Base-by-base conservation (phyloP, 30 jellyfish, hydroid and myxozoan genomes). In the Hydractinia symbiolongicarpus region DNA sequence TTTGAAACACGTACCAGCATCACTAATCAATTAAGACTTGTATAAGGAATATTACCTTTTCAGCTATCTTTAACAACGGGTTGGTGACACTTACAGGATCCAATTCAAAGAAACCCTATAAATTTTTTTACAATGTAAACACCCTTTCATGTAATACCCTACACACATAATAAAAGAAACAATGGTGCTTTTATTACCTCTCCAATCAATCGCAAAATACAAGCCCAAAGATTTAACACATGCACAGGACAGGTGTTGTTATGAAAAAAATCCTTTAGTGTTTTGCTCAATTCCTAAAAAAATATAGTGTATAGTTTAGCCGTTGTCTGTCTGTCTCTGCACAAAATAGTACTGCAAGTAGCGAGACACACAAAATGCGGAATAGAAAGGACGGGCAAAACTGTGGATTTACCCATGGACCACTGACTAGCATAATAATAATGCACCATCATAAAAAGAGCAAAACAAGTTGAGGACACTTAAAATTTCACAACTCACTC, bases 181-280 rank as follows among this genome's bases (percentile, higher is more conserved):
- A 71, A 8, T 71, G 78, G 11, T 11, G n/a, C 9, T 5, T 50
- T 2, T 53, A 73, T n/a, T 61, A 90, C 97, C 95, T 81, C 77
- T 60, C 86, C 95, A 52, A 90, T 88, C 11, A 90, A 60, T 15
- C 94, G 88, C 1, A 86, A 53, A 53, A 85, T 72, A 69, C 94
- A 90, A 4, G 97, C 88, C 97, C 97, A 90, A 9, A 83, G 85
- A 14, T 90, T 76, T 55, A 90, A 76, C 70, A 90, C 97, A 90
- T 79, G 87, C 62, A 79, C 87, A 7, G 85, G 85, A 77, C 85
- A 77, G 21, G 57, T 30, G 66, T 67, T 53, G 51, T 79, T 15
- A 14, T 79, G 54, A 79, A 61, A 79, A 15, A 68, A 79, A 53
- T 16, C 50, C 16, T 79, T 67, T 20, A 79, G 30, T 75, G 73